Percentiles rank a stretch among this genome's conserved stretches.
These are phyloP conservation scores for Candoia aspera DNA, from an alignment of 2,113 vertebrate genomes.

Conservation along the genomic window DNA sequence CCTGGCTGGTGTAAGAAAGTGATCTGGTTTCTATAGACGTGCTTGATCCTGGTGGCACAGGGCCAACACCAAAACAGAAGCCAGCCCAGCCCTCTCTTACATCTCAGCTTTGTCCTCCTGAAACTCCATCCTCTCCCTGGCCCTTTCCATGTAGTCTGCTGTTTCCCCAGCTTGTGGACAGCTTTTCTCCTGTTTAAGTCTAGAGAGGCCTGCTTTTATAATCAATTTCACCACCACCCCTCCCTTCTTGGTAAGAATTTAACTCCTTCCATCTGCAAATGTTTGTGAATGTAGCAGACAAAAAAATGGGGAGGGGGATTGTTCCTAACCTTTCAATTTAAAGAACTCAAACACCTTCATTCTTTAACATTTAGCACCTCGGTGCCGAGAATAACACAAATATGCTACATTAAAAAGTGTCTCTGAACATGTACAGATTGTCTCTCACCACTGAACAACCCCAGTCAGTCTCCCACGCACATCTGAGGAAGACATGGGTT, in stretches of 20 bases:
- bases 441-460: neutral
- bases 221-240: neutral
- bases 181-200: neutral
- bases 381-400: too few relatives aligned
- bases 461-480: neutral
- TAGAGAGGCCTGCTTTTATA: neutral
- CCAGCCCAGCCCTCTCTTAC: neutral
- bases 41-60: constrained; percentile 50
- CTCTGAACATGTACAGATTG: neutral
- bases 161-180: too few relatives aligned
- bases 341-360: neutral
- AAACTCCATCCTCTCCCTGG: constrained; percentile 11
- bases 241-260: neutral
- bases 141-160: neutral
- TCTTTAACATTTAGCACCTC: neutral
- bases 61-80: constrained; percentile 45
- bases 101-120: constrained; percentile 4
- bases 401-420: neutral
- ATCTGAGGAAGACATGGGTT: neutral
- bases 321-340: neutral
- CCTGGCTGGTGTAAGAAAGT: constrained; percentile 41
- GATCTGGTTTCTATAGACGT: constrained; percentile 63
- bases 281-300: neutral
- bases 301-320: neutral
- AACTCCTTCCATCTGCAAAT: neutral